Conservation (phyloP, 2,113 vertebrate genomes). For the Mus spicilegus region DNA sequence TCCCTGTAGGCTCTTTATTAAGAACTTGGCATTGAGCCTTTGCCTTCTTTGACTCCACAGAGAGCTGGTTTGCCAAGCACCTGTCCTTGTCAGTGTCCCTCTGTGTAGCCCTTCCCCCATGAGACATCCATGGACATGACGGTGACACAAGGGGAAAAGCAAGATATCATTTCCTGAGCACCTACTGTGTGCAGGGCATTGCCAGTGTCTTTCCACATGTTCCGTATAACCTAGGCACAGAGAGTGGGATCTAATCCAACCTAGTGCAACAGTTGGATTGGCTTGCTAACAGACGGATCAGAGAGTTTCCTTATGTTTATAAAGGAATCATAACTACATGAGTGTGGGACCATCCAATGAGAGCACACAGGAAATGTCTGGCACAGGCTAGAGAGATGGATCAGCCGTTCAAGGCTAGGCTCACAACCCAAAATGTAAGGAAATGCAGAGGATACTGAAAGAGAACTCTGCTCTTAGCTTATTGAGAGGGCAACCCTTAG, state of each 20-base stretch:
- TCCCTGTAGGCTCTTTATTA: constrained; percentile 47
- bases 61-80: constrained; percentile 8
- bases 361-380: neutral
- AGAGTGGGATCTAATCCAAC: neutral
- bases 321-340: neutral
- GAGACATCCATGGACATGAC: neutral
- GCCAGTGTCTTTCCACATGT: neutral
- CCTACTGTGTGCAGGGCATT: accelerated
- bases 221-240: neutral
- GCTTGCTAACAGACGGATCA: neutral
- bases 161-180: neutral
- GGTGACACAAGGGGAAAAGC: neutral
- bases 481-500: neutral
- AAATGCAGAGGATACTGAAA: neutral
- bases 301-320: neutral
- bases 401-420: neutral
- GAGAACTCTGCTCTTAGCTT: neutral
- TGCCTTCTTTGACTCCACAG: neutral
- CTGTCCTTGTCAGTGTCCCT: neutral
- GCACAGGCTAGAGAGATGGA: neutral
- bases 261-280: neutral
- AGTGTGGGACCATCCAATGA: neutral
- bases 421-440: neutral
- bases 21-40: constrained; percentile 63
- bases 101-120: neutral